These are phyloP conservation scores for Hyposmocoma kahamanoa DNA, from an alignment of 1,140 invertebrate species.

Conservation along the genomic window DNA sequence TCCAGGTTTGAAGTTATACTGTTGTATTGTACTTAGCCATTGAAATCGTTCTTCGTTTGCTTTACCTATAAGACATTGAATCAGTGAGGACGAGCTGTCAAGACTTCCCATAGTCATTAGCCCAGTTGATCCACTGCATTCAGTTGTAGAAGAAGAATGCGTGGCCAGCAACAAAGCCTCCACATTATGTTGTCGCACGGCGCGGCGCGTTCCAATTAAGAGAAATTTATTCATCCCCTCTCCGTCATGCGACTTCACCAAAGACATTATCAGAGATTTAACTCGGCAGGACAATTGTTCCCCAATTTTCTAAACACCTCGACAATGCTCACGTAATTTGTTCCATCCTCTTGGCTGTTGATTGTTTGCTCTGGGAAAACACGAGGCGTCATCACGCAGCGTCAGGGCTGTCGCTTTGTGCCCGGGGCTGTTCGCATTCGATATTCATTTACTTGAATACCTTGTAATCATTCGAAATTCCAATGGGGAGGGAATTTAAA, in stretches of 20 bases:
- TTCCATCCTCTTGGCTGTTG: slow-evolving; percentile 47
- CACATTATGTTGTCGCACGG: slow-evolving; percentile 56
- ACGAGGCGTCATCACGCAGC: slow-evolving; percentile 36
- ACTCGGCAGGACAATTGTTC: slow-evolving; percentile 57
- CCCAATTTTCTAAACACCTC: slow-evolving; percentile 63
- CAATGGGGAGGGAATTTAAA: slow-evolving; percentile 35
- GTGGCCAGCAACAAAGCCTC: slow-evolving; percentile 38
- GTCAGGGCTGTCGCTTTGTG: slow-evolving; percentile 35
- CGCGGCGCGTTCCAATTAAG: slow-evolving; percentile 56
- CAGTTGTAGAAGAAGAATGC: slow-evolving; percentile 37
- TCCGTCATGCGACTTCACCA: slow-evolving; percentile 40
- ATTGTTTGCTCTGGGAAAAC: slow-evolving; percentile 49
- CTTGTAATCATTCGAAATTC: slow-evolving; percentile 42
- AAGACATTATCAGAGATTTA: slow-evolving; percentile 63
- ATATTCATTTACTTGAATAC: slow-evolving; percentile 48
- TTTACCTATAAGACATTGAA: slow-evolving; percentile 12
- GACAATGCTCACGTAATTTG: slow-evolving; percentile 60
- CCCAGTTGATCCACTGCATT: slow-evolving; percentile 40
- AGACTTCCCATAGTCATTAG: slow-evolving; percentile 45
- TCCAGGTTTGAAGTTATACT: too few species aligned
- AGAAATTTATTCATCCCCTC: slow-evolving; percentile 58
- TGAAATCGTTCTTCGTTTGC: slow-evolving; percentile 9
- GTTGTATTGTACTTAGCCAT: slow-evolving; percentile 1
- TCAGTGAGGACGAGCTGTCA: slow-evolving; percentile 24
- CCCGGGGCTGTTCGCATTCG: slow-evolving; percentile 36